A percentile compares a stretch with the other conserved stretches of the same genome.
phyloP scores from a whole-genome alignment of 2,888 invertebrate genomes.

The Lutraria lutraria region DNA sequence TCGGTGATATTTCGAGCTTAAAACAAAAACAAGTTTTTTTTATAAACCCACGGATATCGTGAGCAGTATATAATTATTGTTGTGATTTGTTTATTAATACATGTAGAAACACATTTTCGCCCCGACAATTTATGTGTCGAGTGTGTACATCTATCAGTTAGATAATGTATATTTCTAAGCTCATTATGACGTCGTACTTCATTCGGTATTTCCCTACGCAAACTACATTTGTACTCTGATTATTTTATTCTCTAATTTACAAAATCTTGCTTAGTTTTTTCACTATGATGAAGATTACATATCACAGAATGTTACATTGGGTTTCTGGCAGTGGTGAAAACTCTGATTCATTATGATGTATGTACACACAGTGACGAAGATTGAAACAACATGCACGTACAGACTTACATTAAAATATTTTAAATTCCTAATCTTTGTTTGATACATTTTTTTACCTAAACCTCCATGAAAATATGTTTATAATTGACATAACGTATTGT shows the following conservation, averaged over 20 bases:
- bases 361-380: background rate
- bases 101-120: no score
- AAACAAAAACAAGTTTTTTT: no score
- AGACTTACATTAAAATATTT: constrained; percentile 4
- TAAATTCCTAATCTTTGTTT: background rate
- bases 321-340: background rate
- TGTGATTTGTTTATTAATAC: no score
- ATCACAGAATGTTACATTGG: background rate
- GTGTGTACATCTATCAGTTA: background rate
- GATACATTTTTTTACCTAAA: background rate
- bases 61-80: no score
- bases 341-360: background rate
- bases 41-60: no score
- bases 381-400: background rate
- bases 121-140: no score
- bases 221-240: background rate
- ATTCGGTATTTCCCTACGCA: background rate
- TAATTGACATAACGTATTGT: constrained; percentile 3
- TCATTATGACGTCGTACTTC: background rate
- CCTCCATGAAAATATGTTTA: background rate
- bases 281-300: background rate
- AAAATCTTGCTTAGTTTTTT: background rate
- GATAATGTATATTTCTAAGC: background rate
- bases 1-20: no score
- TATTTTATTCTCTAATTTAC: background rate